These are phyloP conservation scores for Allygus modestus DNA, from an alignment of 2,888 invertebrate genomes.

Conservation along the genomic window DNA sequence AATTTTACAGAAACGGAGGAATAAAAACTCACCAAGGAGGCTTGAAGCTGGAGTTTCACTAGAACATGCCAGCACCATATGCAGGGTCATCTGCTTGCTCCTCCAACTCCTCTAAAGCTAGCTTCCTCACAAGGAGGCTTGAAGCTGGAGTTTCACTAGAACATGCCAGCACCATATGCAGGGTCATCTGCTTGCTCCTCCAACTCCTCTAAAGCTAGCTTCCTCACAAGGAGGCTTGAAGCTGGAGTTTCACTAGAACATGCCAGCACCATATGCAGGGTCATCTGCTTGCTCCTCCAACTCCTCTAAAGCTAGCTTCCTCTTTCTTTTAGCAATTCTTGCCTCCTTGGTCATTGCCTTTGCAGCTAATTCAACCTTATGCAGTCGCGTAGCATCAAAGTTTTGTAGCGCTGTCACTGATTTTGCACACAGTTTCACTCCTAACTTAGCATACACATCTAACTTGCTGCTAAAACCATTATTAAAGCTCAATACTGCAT, in stretches of 20 bases:
- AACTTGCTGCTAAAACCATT: slow-evolving; percentile 52
- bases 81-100: slow-evolving; percentile 26
- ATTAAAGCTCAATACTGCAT: slow-evolving; percentile 45
- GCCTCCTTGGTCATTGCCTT: slow-evolving; percentile 37
- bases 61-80: slow-evolving; percentile 20
- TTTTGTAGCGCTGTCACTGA: slow-evolving; percentile 17
- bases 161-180: slow-evolving; percentile 1
- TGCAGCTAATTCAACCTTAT: slow-evolving; percentile 34
- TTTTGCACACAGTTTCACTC: neutral
- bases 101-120: slow-evolving; percentile 30
- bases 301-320: slow-evolving; percentile 30
- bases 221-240: neutral
- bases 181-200: slow-evolving; percentile 42
- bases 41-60: too few relatives aligned
- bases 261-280: slow-evolving; percentile 41
- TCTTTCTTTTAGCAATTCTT: slow-evolving; percentile 25
- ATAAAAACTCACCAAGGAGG: too few relatives aligned
- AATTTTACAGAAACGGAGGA: neutral
- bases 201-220: slow-evolving; percentile 27
- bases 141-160: too few relatives aligned
- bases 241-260: too few relatives aligned
- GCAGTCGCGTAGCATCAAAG: slow-evolving; percentile 6
- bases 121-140: neutral
- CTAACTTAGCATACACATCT: slow-evolving; percentile 29
- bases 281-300: slow-evolving; percentile 40